Evolutionary conservation across 2,797 vertebrate species (phyloP).

Genomic region (Ctenochaetus hawaiiensis): DNA sequence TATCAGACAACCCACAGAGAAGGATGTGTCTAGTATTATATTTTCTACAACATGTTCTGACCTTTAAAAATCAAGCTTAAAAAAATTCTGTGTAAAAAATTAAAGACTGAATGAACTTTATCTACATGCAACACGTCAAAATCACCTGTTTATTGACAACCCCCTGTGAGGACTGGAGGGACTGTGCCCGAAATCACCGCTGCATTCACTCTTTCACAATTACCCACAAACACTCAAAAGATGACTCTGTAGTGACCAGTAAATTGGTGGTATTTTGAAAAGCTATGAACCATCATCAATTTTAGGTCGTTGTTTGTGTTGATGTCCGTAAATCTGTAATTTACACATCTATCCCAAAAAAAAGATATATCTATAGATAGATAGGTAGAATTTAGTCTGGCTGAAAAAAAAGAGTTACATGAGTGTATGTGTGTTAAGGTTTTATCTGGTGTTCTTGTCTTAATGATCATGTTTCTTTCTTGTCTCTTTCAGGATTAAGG

Average conservation of each 20-base stretch:
- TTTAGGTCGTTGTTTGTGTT: background rate
- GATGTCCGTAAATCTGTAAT: background rate
- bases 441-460: too few relatives aligned
- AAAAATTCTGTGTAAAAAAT: background rate
- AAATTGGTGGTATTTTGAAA: background rate
- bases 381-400: too few relatives aligned
- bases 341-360: too few relatives aligned
- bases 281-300: background rate
- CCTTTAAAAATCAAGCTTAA: conserved; percentile 12
- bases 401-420: too few relatives aligned
- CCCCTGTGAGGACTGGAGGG: background rate
- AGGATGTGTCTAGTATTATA: background rate
- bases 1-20: background rate
- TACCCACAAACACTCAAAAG: background rate
- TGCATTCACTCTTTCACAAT: background rate
- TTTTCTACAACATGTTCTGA: conserved; percentile 7
- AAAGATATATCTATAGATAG: too few relatives aligned
- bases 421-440: too few relatives aligned
- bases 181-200: background rate
- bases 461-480: too few relatives aligned
- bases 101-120: background rate
- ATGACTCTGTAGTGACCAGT: background rate
- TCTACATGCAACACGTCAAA: background rate
- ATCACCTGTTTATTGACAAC: background rate
- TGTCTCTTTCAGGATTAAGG: too few relatives aligned